Evolutionary conservation across 2,888 invertebrate species (phyloP).

Genomic region (Hylaea fasciaria): DNA sequence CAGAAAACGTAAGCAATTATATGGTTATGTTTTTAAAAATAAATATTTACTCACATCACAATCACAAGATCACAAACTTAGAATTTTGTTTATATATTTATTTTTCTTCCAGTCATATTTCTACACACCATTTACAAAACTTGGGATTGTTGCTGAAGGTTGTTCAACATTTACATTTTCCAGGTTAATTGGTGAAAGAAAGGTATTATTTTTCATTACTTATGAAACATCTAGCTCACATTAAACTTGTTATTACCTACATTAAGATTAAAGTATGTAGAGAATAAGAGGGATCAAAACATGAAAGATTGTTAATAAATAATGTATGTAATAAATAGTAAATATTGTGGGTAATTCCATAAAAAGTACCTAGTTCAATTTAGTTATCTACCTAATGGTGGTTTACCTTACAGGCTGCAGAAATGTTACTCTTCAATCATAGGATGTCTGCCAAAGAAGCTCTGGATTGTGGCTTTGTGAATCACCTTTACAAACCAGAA

Average conservation of each 20-base stretch:
- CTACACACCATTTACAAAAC: constrained; percentile 92
- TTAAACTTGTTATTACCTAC: no score
- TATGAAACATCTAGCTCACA: no score
- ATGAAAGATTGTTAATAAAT: no score
- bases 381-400: neutral
- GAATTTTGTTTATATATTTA: constrained; percentile 6
- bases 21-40: neutral
- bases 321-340: no score
- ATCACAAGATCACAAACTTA: no score
- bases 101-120: constrained; percentile 90
- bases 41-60: no score
- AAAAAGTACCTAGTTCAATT: no score
- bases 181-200: constrained; percentile 91
- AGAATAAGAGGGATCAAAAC: no score
- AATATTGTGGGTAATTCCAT: no score
- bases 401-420: constrained; percentile 75
- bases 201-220: constrained; percentile 72
- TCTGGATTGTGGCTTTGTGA: constrained; percentile 89
- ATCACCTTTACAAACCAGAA: constrained; percentile 89
- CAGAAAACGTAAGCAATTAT: constrained; percentile 88
- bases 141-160: constrained; percentile 95
- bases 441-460: constrained; percentile 93
- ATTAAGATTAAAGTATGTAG: no score
- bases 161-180: constrained; percentile 95
- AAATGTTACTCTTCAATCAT: constrained; percentile 88